Evolutionary conservation across 2,113 vertebrate genomes (phyloP).

Genomic region (Cavia aperea): DNA sequence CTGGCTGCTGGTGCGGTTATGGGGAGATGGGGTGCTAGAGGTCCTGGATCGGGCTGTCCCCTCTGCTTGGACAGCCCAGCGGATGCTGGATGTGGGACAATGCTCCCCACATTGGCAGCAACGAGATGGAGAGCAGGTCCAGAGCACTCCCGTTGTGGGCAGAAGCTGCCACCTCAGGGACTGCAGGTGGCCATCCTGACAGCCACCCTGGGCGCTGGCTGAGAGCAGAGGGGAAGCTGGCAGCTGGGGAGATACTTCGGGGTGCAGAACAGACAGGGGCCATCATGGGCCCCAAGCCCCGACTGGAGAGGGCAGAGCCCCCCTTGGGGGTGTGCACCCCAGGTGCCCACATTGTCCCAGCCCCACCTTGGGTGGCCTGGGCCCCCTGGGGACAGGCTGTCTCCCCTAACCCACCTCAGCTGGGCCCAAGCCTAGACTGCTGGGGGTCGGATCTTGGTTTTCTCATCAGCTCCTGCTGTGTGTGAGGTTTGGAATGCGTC

Average conservation of each 20-base stretch:
- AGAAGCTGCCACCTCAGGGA: neutral
- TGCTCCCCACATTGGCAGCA: neutral
- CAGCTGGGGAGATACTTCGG: neutral
- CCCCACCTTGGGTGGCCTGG: too few relatives aligned
- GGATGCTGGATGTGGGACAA: too few relatives aligned
- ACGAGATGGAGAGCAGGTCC: neutral
- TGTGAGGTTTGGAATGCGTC: neutral
- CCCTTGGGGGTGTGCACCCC: neutral
- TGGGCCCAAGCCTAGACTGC: neutral
- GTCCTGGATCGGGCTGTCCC: fast-evolving
- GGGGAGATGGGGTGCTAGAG: neutral
- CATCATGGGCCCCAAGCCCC: neutral
- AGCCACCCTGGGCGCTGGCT: neutral
- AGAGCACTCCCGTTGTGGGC: neutral
- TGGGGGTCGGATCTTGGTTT: neutral
- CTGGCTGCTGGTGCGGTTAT: neutral
- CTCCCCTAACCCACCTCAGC: neutral
- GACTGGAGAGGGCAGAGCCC: neutral
- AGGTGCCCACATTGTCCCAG: neutral
- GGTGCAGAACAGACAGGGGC: neutral
- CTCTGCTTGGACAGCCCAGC: too few relatives aligned
- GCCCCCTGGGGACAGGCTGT: neutral
- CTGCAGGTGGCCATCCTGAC: neutral
- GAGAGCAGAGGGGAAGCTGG: neutral
- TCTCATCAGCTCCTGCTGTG: neutral